Base-by-base conservation (phyloP, 2,888 invertebrate species). In the Epicampocera succincta region DNA sequence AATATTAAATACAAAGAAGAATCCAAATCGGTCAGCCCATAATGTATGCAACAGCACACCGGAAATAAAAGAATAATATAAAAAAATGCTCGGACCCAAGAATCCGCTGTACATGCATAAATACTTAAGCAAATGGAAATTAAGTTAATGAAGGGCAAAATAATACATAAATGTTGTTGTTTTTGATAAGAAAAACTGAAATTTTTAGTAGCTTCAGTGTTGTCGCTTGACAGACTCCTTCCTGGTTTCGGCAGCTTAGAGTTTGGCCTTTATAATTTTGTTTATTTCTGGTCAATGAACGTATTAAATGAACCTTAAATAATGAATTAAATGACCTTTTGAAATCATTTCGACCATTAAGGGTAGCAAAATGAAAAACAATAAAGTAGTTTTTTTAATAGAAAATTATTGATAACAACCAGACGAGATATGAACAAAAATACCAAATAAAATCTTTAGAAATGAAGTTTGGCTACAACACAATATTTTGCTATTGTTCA, bases 291-390 rank as follows among this genome's bases (percentile, higher is more conserved):
- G 69, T 29, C 56, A 56, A 77, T 69, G 61, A 25, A 48, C 21
- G 19, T 77, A 54, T 29, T 63, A 48, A 71, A 77, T 77, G 61
- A 69, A 69, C 46, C 69, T 48, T 71, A 17, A 54, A 56, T 69
- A 69, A 77, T 77, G 29, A 40, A 69, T 40, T 48, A 56, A 76
- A 69, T 69, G 60, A 33, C 56, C 46, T 63, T 69, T 69, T 40
- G 19, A 44, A 33, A 46, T 33, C 13, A 38, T n/a, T 38, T 46
- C 29, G 21, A 9, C 42, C 21, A 50, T 50, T 13, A 50, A 0
- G 33, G 33, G 33, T 33, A 33, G 3, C 8, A 33, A 33, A 33
- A 6, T 52, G 2, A 5, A 13, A 11, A 52, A 13, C 3, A 25
- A 11, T 13, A 25, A 12, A 3, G 19, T 50, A 21, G n/a, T n/a